These are phyloP conservation scores for Colistium nudipinnis DNA, from an alignment of 2,113 vertebrate species.

Conservation along the genomic window DNA sequence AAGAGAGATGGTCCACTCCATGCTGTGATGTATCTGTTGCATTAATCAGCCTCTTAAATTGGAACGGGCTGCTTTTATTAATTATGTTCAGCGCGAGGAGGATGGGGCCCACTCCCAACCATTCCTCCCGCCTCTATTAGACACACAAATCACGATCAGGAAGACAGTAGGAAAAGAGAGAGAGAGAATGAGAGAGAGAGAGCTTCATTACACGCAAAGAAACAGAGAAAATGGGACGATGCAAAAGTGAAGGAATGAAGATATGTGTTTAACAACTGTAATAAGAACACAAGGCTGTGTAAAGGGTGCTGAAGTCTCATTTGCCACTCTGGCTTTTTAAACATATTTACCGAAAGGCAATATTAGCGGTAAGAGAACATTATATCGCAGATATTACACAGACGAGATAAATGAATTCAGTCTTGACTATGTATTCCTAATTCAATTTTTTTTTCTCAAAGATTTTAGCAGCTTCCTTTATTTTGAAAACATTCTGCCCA, in stretches of 20 bases:
- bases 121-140: slow-evolving; percentile 60
- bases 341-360: neutral
- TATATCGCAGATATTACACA: neutral
- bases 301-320: neutral
- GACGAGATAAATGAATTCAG: neutral
- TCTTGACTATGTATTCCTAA: too few relatives aligned
- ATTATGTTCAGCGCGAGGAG: slow-evolving; percentile 66
- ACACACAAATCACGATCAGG: slow-evolving; percentile 43
- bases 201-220: slow-evolving; percentile 7
- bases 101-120: slow-evolving; percentile 54
- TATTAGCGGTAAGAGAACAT: neutral
- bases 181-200: slow-evolving; percentile 15
- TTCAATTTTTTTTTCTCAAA: neutral
- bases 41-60: slow-evolving; percentile 79
- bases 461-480: neutral
- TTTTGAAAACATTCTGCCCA: neutral
- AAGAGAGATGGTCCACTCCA: slow-evolving; percentile 43
- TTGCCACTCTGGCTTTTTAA: neutral
- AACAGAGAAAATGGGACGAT: slow-evolving; percentile 10
- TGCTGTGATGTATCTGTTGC: slow-evolving; percentile 62
- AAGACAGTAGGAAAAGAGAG: slow-evolving; percentile 17
- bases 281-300: neutral
- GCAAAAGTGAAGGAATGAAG: neutral
- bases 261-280: neutral
- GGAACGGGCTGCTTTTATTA: slow-evolving; percentile 74